These are phyloP conservation scores for Timandra comae DNA, from an alignment of 2,888 invertebrate species.

Conservation along the genomic window DNA sequence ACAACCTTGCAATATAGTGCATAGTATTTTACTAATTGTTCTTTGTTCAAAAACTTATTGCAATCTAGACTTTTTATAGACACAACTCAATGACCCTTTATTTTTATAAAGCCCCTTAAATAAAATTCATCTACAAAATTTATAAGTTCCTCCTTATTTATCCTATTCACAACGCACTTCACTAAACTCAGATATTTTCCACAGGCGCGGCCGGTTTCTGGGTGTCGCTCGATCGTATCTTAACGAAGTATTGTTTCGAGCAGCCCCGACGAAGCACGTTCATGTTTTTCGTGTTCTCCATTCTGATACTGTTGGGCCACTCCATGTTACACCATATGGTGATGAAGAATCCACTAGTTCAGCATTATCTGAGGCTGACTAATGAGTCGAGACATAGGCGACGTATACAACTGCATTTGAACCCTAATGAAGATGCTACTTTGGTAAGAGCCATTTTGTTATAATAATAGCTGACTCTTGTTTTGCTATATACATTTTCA, in stretches of 20 bases:
- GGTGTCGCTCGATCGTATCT: constrained; percentile 89
- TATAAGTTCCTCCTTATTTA: too few species aligned
- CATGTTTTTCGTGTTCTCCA: constrained; percentile 90
- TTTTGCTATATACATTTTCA: constrained; percentile 20
- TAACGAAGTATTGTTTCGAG: constrained; percentile 86
- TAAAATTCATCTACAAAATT: too few species aligned
- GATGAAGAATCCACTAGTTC: constrained; percentile 87
- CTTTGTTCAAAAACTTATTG: too few species aligned
- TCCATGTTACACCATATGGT: constrained; percentile 87
- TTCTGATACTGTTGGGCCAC: constrained; percentile 84
- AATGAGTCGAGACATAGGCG: constrained; percentile 84
- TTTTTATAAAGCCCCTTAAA: too few species aligned
- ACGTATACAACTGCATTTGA: constrained; percentile 86
- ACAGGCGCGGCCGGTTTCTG: constrained; percentile 92
- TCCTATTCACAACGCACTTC: too few species aligned
- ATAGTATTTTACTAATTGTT: too few species aligned
- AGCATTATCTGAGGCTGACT: constrained; percentile 86
- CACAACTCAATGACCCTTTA: too few species aligned
- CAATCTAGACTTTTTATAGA: too few species aligned
- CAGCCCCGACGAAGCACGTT: constrained; percentile 89
- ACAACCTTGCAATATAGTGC: too few species aligned
- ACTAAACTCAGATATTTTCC: too few species aligned
- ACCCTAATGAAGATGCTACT: constrained; percentile 90
- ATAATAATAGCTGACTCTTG: too few species aligned
- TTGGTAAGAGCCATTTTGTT: constrained; percentile 82